Conservation (phyloP, 2,113 vertebrate species). For the Embiotoca jacksoni region DNA sequence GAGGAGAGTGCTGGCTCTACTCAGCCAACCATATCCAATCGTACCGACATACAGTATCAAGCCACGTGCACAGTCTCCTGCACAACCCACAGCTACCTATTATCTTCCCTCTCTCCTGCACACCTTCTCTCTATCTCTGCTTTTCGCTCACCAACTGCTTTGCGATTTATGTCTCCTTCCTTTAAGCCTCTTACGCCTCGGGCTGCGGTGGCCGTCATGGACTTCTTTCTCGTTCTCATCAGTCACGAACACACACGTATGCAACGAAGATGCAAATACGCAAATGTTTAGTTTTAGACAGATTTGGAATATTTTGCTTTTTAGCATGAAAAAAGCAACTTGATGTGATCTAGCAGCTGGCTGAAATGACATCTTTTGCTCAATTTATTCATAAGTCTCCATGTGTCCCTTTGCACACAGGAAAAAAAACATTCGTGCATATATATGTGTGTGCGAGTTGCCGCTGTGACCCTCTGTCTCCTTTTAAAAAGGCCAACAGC, state of each 20-base stretch:
- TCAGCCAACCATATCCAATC: slow-evolving; percentile 72
- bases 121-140: slow-evolving; percentile 63
- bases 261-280: slow-evolving; percentile 27
- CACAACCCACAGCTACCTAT: slow-evolving; percentile 55
- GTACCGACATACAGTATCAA: slow-evolving; percentile 60
- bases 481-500: not conserved
- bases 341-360: slow-evolving; percentile 51
- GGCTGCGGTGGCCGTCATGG: slow-evolving; percentile 43
- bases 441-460: not conserved
- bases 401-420: not conserved
- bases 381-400: not conserved
- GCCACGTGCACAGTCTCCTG: slow-evolving; percentile 46
- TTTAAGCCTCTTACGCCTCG: slow-evolving; percentile 71
- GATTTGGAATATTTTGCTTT: slow-evolving; percentile 41
- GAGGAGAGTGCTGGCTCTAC: slow-evolving; percentile 10
- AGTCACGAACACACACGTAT: not conserved
- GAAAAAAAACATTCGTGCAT: not conserved
- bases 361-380: not conserved
- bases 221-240: not conserved
- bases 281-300: slow-evolving; percentile 39
- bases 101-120: slow-evolving; percentile 56
- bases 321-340: slow-evolving; percentile 11
- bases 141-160: slow-evolving; percentile 47
- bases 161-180: slow-evolving; percentile 58
- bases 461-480: not conserved